A percentile compares a stretch with the other conserved stretches of the same genome.
Conservation (phyloP, 64 coral and sea anemone species). For the Stichodactyla mertensii region DNA sequence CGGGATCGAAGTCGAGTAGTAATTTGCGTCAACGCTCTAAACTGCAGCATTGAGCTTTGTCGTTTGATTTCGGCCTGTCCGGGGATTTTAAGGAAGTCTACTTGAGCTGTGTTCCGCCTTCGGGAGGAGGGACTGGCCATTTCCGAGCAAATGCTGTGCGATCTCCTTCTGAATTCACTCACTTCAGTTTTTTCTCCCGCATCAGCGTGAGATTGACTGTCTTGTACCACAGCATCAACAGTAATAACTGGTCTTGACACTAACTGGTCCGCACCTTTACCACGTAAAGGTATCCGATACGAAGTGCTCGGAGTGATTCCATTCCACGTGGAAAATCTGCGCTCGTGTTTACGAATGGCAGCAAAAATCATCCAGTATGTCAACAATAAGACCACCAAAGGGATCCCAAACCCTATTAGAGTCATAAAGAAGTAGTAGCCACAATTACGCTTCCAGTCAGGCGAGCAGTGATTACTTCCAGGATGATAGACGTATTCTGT, state of each 20-base stretch:
- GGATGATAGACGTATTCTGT: conserved; percentile 59
- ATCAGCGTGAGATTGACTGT: neutral
- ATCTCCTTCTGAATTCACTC: neutral
- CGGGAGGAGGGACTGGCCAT: neutral
- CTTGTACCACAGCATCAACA: neutral
- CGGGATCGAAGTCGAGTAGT: conserved; percentile 49
- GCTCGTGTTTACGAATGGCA: conserved; percentile 55
- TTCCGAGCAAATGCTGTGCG: neutral
- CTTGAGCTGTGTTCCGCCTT: neutral
- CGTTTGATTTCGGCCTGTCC: conserved; percentile 15
- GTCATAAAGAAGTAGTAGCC: conserved; percentile 65
- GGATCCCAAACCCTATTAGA: conserved; percentile 59
- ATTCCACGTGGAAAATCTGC: conserved; percentile 56
- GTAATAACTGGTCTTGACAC: conserved; percentile 6
- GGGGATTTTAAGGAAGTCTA: neutral
- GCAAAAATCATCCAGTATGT: conserved; percentile 80
- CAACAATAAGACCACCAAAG: conserved; percentile 52
- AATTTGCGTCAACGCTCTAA: conserved; percentile 62
- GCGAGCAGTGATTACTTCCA: conserved; percentile 80
- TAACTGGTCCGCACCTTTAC: neutral
- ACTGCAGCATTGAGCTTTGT: conserved; percentile 39
- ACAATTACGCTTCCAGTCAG: conserved; percentile 63
- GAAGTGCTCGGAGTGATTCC: neutral
- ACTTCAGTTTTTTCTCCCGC: neutral
- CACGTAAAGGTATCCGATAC: neutral